Base-by-base conservation (phyloP, 2,113 vertebrate genomes). In the Spea multiplicata region DNA sequence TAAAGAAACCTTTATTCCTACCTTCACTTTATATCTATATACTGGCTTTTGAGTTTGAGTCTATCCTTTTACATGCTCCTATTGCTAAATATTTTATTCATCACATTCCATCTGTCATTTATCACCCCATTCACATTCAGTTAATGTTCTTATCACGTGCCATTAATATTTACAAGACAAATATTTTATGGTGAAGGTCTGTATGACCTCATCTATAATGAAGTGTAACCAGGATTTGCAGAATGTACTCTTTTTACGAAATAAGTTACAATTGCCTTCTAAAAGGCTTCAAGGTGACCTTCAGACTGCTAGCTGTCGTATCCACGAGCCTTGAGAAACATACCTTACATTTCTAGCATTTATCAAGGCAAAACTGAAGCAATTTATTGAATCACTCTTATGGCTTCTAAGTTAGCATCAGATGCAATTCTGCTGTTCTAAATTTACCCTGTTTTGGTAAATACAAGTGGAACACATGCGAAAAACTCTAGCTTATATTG, bases 1-100 rank as follows among this genome's bases (percentile, higher is more conserved):
- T 49, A 79, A 79, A 79, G 62, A 73, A 79, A 10, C 44, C 77
- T 79, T 79, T 73, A 73, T 79, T 73, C 50, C 57, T 53, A 52
- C 17, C 14, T 50, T 73, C 67, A 73, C 30, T 50, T 59, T 59
- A 70, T 50, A 57, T 73, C 77, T 79, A 73, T 79, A 79, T 65
- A 44, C 66, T 73, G 55, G 62, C 75, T 66, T 7, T 9, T 2
- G 77, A 47, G 6, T 67, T 9, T 50, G 10, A 62, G 68, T 78
- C 69, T 17, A 44, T 50, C 52, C 55, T 50, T 78, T 62, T 47
- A 8, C 44, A 66, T 72, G 44, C 71, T 78, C 69, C 45, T 72
- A 14, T 57, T 44, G 50, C 77, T 66, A 44, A 73, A 57, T 48
- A 49, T 64, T 59, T 71, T 70, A 12, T 73, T 30, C 53, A 73